Base-by-base conservation (phyloP, 2,888 invertebrate genomes). In the Margaritifera margaritifera region DNA sequence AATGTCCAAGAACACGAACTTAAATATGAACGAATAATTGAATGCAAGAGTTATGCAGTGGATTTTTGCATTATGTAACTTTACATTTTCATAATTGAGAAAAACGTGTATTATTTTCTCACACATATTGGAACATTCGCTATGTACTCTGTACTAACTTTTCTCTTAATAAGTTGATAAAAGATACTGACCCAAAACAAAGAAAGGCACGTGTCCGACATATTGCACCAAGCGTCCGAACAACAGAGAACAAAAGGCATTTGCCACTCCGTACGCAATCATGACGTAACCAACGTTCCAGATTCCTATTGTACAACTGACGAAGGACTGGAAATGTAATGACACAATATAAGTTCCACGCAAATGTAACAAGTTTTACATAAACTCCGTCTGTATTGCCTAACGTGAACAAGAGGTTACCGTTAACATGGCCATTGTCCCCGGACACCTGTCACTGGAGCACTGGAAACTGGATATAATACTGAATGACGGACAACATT, bases 241-340 rank as follows among this genome's bases (percentile, higher is more conserved):
- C 8, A 79, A 53, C 62, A 87, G 81, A 25, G 87, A 88, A 31
- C 84, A 86, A 8, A 81, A 18, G 0, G 88, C 86, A 64, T 88
- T 86, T 18, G 80, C 82, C 1, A 86, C 83, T 0, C 89, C 89
- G 71, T 85, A 89, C 19, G 84, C 82, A 19, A 89, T 86, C 80
- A 88, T 87, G 11, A 88, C 80, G 64, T 82, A 85, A 8, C 89
- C 89, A 11, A 89, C 81, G 62, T 84, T 88, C 84, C 87, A 86
- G n/a, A 88, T 85, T 2, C 88, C 88, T 8, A 83, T 64, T 4
- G 84, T 64, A 68, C 88, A 89, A 22, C 81, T 82, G 31, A 88
- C 75, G 68, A 79, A 88, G 11, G 87, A 85, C 88, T 88, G 80
- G 15, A 80, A 76, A 20, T 57, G 52, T 11, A 42, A 42, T 42